Percentiles rank a stretch among this genome's conserved stretches.
These are phyloP conservation scores for Zaprionus camerounensis DNA, from an alignment of 1,140 invertebrate genomes.

Conservation along the genomic window DNA sequence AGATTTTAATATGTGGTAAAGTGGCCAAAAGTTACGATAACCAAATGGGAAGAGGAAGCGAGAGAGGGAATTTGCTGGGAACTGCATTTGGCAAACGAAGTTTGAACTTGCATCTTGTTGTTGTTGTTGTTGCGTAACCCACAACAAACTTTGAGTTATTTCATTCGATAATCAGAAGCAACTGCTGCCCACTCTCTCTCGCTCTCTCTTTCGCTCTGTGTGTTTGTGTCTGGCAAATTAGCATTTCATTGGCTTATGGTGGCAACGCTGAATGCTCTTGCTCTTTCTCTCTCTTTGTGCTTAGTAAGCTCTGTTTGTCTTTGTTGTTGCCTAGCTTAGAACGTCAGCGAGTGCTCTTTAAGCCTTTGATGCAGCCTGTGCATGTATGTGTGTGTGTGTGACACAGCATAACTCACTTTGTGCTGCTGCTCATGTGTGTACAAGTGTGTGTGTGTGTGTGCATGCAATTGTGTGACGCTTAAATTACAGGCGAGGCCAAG, in stretches of 20 bases:
- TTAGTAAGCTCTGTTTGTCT: conserved; percentile 38
- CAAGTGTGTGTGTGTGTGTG: not conserved
- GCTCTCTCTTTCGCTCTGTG: conserved; percentile 25
- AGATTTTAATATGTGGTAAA: conserved; percentile 76
- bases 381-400: conserved; percentile 54
- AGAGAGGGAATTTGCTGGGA: conserved; percentile 26
- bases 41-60: conserved; percentile 33
- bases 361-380: conserved; percentile 62
- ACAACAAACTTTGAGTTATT: conserved; percentile 32
- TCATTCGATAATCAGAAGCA: conserved; percentile 63
- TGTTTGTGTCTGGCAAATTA: conserved; percentile 60
- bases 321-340: conserved; percentile 53
- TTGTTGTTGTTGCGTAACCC: conserved; percentile 14
- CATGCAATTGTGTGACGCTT: conserved; percentile 38
- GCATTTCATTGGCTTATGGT: conserved; percentile 50
- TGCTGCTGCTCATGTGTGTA: conserved; percentile 10
- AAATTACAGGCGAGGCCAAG: conserved; percentile 58
- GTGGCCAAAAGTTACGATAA: conserved; percentile 70
- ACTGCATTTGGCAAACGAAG: conserved; percentile 65
- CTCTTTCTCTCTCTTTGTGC: conserved; percentile 31
- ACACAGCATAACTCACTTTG: conserved; percentile 67
- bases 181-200: conserved; percentile 20
- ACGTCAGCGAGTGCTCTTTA: conserved; percentile 68
- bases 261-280: conserved; percentile 50
- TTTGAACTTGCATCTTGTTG: conserved; percentile 20